Percentiles rank a stretch among this genome's conserved stretches.
Conservation (phyloP, 2,113 vertebrate species). For the Syngnathus scovelli region DNA sequence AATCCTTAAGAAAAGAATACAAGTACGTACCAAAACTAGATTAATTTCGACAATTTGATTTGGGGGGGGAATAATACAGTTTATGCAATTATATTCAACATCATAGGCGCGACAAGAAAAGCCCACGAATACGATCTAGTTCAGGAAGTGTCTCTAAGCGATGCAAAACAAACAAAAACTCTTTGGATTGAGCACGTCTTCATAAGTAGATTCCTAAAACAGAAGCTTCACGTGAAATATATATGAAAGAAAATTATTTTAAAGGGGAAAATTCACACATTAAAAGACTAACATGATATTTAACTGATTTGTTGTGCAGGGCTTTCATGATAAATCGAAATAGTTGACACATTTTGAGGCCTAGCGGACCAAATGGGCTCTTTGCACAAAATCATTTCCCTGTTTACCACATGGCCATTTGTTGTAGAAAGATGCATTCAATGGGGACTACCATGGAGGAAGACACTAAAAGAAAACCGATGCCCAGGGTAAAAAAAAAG, state of each 20-base stretch:
- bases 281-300: conserved; percentile 13
- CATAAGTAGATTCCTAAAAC: conserved; percentile 60
- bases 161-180: conserved; percentile 65
- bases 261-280: background rate
- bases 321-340: conserved; percentile 13
- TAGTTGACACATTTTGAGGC: background rate
- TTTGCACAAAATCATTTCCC: background rate
- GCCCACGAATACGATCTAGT: conserved; percentile 57
- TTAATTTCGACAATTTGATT: conserved; percentile 47
- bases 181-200: conserved; percentile 74
- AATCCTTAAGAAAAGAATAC: conserved; percentile 41
- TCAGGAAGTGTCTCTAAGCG: conserved; percentile 59
- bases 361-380: background rate
- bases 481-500: too few relatives aligned
- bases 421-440: too few relatives aligned
- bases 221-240: conserved; percentile 37
- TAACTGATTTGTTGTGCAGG: conserved; percentile 10
- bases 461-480: too few relatives aligned
- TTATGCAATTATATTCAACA: conserved; percentile 52
- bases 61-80: conserved; percentile 36
- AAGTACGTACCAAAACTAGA: conserved; percentile 57
- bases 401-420: too few relatives aligned
- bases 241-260: conserved; percentile 19
- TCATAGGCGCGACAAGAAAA: conserved; percentile 55
- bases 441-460: too few relatives aligned